Conservation (phyloP, 1,140 invertebrate genomes). For the Idris sp. region DNA sequence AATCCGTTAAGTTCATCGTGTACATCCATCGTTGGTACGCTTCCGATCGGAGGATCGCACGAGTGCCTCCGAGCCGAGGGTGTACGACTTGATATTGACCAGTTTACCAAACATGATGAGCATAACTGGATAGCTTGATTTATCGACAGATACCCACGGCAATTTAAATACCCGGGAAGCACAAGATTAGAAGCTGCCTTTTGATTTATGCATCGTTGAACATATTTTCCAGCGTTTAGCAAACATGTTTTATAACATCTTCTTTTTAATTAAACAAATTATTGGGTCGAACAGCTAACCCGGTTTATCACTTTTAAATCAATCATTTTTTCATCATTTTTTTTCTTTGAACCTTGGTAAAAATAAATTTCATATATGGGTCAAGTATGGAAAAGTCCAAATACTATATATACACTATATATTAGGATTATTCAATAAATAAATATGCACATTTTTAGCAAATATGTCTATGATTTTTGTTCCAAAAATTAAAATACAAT, state of each 20-base stretch:
- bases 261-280: conserved; percentile 18
- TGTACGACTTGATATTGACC: conserved; percentile 60
- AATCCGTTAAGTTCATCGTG: conserved; percentile 63
- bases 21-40: conserved; percentile 28
- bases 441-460: too few species aligned
- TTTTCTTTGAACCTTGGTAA: background rate
- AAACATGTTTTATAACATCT: conserved; percentile 9
- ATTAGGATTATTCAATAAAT: too few species aligned
- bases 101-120: conserved; percentile 62
- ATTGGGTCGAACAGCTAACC: background rate
- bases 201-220: conserved; percentile 48
- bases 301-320: background rate
- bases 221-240: conserved; percentile 36
- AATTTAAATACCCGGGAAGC: conserved; percentile 60
- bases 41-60: conserved; percentile 35
- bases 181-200: conserved; percentile 40
- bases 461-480: too few species aligned
- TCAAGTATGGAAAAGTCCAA: too few species aligned
- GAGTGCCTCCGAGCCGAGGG: conserved; percentile 44
- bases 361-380: background rate
- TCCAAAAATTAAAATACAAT: too few species aligned
- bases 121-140: conserved; percentile 58
- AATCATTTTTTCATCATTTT: background rate
- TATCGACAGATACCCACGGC: conserved; percentile 53
- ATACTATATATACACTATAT: too few species aligned